Evolutionary conservation across 2,113 vertebrate species (phyloP), one percentile per base, ranked within the genome.

Genomic region (Rafetus swinhoei): DNA sequence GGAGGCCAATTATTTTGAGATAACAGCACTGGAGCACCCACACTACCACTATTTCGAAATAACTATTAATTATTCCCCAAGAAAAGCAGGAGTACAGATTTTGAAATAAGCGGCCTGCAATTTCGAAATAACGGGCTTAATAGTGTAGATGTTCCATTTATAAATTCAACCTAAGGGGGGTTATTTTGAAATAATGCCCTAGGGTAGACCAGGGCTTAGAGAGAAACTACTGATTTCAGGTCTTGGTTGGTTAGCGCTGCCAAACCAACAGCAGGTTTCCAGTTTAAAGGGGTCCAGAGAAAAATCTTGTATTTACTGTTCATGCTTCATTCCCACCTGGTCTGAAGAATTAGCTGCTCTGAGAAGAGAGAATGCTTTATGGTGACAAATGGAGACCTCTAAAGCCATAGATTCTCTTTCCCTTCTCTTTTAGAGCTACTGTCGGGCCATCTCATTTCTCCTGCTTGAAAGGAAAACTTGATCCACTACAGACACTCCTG

Each of bases 191-290:
- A 45, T 45, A 45, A 45, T 45, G 45, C 45, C 45, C 45, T 6
- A 5, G 45, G 45, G 45, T 45, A 45, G 45, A 45, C 45, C 45
- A 45, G 45, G 45, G 45, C 45, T 45, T 45, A 11, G 54, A 55
- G 50, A 88, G 9, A 89, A 35, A 6, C 15, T 50, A 6, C n/a
- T 88, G 56, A 19, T 13, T 15, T 14, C 0, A 2, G 29, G 45
- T 13, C 65, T 24, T 1, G 0, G 0, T 18, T 56, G 57, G 45
- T 11, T 57, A 65, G 21, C 0, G 0, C 39, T 76, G 39, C 21
- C 22, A 50, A 50, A 45, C 39, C 11, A 39, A 21, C 56, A 72
- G 19, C 16, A 62, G 11, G 25, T 79, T 80, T 14, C 32, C 4
- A 7, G 7, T 29, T 7, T 4, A 2, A 2, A n/a, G 55, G 82